Evolutionary conservation across 2,797 vertebrate species (phyloP), one percentile per base, ranked within the genome.

Genomic region (Otus scops): DNA sequence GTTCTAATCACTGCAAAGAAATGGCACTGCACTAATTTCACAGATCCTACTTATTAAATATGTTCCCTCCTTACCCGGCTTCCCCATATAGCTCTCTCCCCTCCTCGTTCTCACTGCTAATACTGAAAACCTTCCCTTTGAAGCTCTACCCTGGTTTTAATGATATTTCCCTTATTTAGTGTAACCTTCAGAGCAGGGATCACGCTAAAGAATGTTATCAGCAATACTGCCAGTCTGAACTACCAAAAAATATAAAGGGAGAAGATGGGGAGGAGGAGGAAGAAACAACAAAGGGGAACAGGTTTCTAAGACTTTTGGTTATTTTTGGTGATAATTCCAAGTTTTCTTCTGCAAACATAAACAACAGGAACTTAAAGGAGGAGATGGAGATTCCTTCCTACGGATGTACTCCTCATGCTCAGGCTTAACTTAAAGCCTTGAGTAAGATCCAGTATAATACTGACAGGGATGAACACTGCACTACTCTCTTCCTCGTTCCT

Each of bases 1-100:
- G 16, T 89, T 95, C 75, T 93, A 91, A 95, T 86, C 80, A 59
- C 19, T 57, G 73, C 65, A 82, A 91, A 91, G 80, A 91, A 76
- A 87, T 59, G 51, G 73, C 65, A 51, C 48, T 85, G 50, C n/a
- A 85, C 64, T 94, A 67, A 91, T 95, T 96, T 84, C 86, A 76
- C 64, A 90, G 59, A 79, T 74, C 77, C 87, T 53, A 12, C 79
- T 95, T 88, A 95, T 38, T 82, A 45, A 85, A 73, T 84, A 71
- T 3, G 3, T 75, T 89, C 50, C 13, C 34, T 91, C 68, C 47
- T 48, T 68, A 56, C 61, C 57, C 12, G 9, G 6, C 60, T 78
- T 63, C 54, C 41, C 43, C 28, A 50, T 47, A 83, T 20, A 96
- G 69, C 21, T 24, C 23, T 64, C 76, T 92, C 51, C 74, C 34